Evolutionary conservation across 2,888 invertebrate species (phyloP).

Genomic region (Nemoura dubitans): DNA sequence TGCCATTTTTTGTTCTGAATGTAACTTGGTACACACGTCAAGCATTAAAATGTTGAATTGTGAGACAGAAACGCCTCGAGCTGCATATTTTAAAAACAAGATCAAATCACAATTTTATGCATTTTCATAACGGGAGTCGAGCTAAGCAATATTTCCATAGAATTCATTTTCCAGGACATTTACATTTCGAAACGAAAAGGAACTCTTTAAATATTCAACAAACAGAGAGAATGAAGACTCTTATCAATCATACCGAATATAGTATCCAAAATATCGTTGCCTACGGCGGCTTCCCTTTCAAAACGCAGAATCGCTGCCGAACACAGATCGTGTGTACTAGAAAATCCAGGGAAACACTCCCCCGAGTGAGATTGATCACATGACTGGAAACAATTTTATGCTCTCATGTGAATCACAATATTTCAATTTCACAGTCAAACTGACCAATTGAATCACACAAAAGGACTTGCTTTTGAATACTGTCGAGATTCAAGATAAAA

Average conservation of each 20-base stretch:
- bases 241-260: not conserved
- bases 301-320: not conserved
- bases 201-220: not conserved
- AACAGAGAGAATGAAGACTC: not conserved
- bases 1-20: not conserved
- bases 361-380: constrained; percentile 22
- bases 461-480: not conserved
- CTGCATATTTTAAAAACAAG: not conserved
- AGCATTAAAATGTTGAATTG: not conserved
- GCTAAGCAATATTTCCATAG: not conserved
- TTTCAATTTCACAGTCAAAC: constrained; percentile 19
- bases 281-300: not conserved
- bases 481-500: not conserved
- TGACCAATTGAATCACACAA: constrained; percentile 23
- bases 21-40: not conserved
- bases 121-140: not conserved
- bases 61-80: not conserved
- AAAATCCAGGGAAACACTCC: not conserved
- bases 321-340: not conserved
- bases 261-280: not conserved
- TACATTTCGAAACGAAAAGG: not conserved
- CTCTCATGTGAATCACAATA: constrained; percentile 1
- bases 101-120: not conserved
- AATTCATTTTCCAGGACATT: not conserved
- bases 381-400: constrained; percentile 24